phyloP scores from a whole-genome alignment of 2,797 vertebrate species.

The Notoglanidium macrostoma region DNA sequence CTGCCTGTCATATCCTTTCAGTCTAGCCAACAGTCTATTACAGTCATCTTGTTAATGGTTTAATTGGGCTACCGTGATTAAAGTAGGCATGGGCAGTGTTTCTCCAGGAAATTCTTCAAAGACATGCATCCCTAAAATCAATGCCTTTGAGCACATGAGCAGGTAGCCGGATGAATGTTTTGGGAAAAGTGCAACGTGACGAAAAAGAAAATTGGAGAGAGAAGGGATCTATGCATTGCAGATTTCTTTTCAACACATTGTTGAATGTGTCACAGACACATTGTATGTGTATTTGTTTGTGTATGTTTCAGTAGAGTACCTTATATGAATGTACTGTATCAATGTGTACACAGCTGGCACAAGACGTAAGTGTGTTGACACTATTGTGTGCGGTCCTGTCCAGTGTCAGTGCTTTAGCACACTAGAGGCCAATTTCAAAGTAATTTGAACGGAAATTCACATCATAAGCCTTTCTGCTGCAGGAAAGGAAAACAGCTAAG shows the following conservation, averaged over 20 bases:
- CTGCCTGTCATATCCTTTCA: background rate
- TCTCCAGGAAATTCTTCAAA: background rate
- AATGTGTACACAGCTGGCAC: conserved; percentile 31
- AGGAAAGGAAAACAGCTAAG: conserved; percentile 52
- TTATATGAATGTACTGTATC: background rate
- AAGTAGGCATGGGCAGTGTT: background rate
- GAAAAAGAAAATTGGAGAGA: background rate
- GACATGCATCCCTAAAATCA: background rate
- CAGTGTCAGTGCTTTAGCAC: conserved; percentile 49
- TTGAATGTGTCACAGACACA: background rate
- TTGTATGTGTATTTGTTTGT: conserved; percentile 30
- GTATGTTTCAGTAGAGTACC: background rate
- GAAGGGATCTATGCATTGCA: background rate
- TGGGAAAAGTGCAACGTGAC: background rate
- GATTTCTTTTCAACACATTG: background rate
- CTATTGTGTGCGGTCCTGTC: conserved; percentile 64
- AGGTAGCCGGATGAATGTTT: background rate
- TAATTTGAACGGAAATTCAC: conserved; percentile 20
- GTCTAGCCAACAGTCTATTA: background rate
- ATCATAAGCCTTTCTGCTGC: conserved; percentile 61
- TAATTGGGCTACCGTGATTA: conserved; percentile 11
- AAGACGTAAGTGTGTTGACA: conserved; percentile 55
- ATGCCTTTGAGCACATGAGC: background rate
- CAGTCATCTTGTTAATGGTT: conserved; percentile 10
- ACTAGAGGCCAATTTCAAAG: conserved; percentile 65